Percentiles rank a stretch among this genome's conserved stretches.
These are phyloP conservation scores for Fulmarus glacialis DNA, from an alignment of 2,113 vertebrate genomes.

Conservation along the genomic window DNA sequence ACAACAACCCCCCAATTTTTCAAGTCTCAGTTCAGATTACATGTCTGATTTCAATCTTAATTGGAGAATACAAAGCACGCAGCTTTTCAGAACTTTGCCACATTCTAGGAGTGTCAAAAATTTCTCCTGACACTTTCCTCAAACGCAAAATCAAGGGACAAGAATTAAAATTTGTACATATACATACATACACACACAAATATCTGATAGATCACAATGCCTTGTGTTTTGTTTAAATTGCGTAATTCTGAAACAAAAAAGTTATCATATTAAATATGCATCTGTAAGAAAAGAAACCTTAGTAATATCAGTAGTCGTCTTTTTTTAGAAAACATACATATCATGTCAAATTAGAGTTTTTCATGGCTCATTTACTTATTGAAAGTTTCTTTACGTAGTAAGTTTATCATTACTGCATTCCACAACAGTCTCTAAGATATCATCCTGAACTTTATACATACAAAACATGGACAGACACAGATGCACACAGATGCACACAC, in stretches of 20 bases:
- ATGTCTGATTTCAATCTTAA: constrained; percentile 44
- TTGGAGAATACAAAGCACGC: neutral
- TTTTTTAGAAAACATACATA: neutral
- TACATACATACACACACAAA: neutral
- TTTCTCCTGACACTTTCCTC: constrained; percentile 2
- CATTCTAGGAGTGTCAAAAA: neutral
- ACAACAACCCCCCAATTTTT: neutral
- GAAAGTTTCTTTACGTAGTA: neutral
- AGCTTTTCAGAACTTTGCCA: neutral
- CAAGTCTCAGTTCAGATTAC: constrained; percentile 7
- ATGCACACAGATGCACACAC: neutral
- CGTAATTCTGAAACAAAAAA: neutral
- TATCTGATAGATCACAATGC: neutral
- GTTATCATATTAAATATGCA: neutral
- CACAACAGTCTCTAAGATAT: neutral
- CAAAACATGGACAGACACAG: neutral
- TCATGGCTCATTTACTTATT: neutral
- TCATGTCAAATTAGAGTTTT: neutral
- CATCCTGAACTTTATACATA: neutral
- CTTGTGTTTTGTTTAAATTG: neutral
- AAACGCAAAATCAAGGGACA: neutral
- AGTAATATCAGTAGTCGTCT: neutral
- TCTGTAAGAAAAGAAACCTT: neutral
- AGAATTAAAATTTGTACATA: neutral
- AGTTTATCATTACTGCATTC: neutral